These are phyloP conservation scores for Orius laevigatus DNA, from an alignment of 1,140 invertebrate species.

Conservation along the genomic window DNA sequence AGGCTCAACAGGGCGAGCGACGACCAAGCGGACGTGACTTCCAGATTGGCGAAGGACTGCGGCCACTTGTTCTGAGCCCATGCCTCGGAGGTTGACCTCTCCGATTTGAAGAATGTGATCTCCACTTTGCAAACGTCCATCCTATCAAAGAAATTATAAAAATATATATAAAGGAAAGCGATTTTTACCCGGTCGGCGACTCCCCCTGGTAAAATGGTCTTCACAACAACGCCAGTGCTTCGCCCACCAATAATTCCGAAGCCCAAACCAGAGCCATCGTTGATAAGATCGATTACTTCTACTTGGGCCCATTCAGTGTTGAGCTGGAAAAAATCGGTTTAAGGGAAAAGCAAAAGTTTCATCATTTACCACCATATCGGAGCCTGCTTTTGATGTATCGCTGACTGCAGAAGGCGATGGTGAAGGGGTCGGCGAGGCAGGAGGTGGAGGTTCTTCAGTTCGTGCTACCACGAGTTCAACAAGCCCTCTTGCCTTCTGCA, in stretches of 20 bases:
- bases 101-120: slow-evolving; percentile 91
- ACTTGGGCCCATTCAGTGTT: slow-evolving; percentile 81
- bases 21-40: slow-evolving; percentile 68
- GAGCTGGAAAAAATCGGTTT: slow-evolving; percentile 45
- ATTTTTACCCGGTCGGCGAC: slow-evolving; percentile 67
- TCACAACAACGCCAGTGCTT: slow-evolving; percentile 92
- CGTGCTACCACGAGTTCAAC: slow-evolving; percentile 56
- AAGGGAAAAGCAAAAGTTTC: too few species aligned
- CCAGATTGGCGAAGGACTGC: slow-evolving; percentile 78
- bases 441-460: slow-evolving; percentile 19
- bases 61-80: slow-evolving; percentile 86
- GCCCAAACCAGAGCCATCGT: slow-evolving; percentile 70
- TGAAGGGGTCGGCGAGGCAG: slow-evolving; percentile 15
- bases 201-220: slow-evolving; percentile 81
- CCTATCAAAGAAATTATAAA: slow-evolving; percentile 32
- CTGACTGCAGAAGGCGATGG: slow-evolving; percentile 44
- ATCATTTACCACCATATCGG: slow-evolving; percentile 50
- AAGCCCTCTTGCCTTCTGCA: slow-evolving; percentile 60
- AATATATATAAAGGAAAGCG: background rate
- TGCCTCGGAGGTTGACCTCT: slow-evolving; percentile 76
- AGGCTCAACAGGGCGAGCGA: slow-evolving; percentile 70
- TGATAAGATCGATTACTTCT: slow-evolving; percentile 71
- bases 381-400: slow-evolving; percentile 51
- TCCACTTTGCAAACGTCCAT: slow-evolving; percentile 72
- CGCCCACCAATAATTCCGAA: slow-evolving; percentile 91